Base-by-base conservation (phyloP, 2,797 vertebrate species). In the Thamnophis elegans region DNA sequence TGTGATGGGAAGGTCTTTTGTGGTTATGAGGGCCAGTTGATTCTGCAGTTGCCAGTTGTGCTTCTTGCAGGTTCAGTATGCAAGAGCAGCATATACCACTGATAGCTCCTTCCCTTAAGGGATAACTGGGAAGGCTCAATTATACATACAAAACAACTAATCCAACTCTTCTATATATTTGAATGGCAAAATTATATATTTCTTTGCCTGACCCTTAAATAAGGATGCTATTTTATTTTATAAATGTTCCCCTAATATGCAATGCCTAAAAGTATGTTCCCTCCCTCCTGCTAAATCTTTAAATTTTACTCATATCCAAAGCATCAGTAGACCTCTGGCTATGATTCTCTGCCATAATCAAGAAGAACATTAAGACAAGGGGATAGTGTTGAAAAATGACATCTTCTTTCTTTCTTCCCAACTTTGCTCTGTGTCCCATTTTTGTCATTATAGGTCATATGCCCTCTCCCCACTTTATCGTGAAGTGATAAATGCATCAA, bases 281-380 rank as follows among this genome's bases (percentile, higher is more conserved):
- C 9, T 47, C 73, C 36, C 36, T 82, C 73, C 73, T 92, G 82
- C 94, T 93, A 62, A 96, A 96, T 92, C 94, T 96, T 94, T 91
- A 95, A 95, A 91, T 94, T 93, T 88, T 89, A 56, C 86, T 92
- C 94, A 94, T 90, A 89, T 91, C 95, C 96, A 96, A 97, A 95
- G 62, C 95, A 96, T 91, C 22, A 0, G 78, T 1, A 0, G 47
- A 65, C 87, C 65, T 88, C 92, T 65, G 90, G 65, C 22, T 85
- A 11, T 93, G 92, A 95, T 93, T 54, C 18, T 95, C 95, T 78
- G 93, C 90, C 92, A 53, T 95, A 94, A 96, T 96, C 95, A 85
- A 91, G 55, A 47, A 51, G 94, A 94, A 85, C 95, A 91, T 96
- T 94, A 96, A 93, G 94, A 32, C 94, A 94, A 96, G 94, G 95